Evolutionary conservation across 1,140 invertebrate species (phyloP).

Genomic region (Batillaria attramentaria): DNA sequence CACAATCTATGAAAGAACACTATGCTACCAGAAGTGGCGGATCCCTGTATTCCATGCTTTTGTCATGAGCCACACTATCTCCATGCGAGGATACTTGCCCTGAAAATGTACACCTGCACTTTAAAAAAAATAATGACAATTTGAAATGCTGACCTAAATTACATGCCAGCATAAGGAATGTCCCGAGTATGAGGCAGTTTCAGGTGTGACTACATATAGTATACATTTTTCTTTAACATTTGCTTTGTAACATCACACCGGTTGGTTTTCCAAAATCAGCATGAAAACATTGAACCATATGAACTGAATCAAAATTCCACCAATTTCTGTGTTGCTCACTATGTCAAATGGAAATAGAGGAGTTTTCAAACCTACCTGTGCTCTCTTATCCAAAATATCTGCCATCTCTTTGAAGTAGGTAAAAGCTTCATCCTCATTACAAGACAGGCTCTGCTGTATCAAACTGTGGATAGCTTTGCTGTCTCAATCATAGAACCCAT

Average conservation of each 20-base stretch:
- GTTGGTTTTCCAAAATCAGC: too few relatives aligned
- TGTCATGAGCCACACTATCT: conserved; percentile 69
- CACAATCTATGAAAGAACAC: background rate
- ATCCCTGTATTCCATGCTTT: conserved; percentile 70
- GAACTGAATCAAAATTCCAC: too few relatives aligned
- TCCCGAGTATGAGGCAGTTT: too few relatives aligned
- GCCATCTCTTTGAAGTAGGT: conserved; percentile 62
- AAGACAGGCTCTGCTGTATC: conserved; percentile 55
- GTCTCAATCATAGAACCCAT: background rate
- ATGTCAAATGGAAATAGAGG: too few relatives aligned
- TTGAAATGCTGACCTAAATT: too few relatives aligned
- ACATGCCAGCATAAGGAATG: too few relatives aligned
- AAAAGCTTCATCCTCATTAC: conserved; percentile 59
- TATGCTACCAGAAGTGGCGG: conserved; percentile 60
- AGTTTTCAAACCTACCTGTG: conserved; percentile 46
- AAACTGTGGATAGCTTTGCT: conserved; percentile 64
- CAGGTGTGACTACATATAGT: too few relatives aligned
- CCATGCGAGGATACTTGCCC: conserved; percentile 65
- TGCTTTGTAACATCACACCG: too few relatives aligned
- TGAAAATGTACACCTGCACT: conserved; percentile 34
- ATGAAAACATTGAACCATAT: too few relatives aligned
- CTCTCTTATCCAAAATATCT: conserved; percentile 59
- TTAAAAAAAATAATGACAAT: too few relatives aligned
- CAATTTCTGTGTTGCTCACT: too few relatives aligned
- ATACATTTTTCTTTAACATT: too few relatives aligned